phyloP scores from a whole-genome alignment of 2,113 vertebrate genomes.

The Hemibagrus wyckioides region DNA sequence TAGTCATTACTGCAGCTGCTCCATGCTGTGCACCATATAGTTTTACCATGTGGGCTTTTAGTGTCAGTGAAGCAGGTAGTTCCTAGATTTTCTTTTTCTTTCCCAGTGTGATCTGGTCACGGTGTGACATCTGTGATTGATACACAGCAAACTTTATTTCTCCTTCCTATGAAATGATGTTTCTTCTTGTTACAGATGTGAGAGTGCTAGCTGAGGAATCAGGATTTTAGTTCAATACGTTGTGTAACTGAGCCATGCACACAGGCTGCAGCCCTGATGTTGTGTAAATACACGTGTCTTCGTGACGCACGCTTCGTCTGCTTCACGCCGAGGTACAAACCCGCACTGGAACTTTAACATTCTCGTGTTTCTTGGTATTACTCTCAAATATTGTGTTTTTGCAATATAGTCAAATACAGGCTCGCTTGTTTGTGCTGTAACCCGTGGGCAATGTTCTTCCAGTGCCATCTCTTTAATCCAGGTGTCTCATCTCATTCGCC shows the following conservation, averaged over 20 bases:
- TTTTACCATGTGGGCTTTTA: slow-evolving; percentile 1
- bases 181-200: slow-evolving; percentile 12
- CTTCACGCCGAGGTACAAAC: not conserved
- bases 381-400: slow-evolving; percentile 48
- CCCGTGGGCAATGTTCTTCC: not conserved
- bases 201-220: slow-evolving; percentile 46
- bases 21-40: not conserved
- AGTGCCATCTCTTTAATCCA: slow-evolving; percentile 12
- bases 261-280: slow-evolving; percentile 65
- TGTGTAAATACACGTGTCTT: slow-evolving; percentile 59
- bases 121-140: slow-evolving; percentile 3
- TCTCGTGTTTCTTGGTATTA: slow-evolving; percentile 56
- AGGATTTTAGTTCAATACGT: slow-evolving; percentile 53
- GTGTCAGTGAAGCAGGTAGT: not conserved
- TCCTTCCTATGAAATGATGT: not conserved
- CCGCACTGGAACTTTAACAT: slow-evolving; percentile 38
- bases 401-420: slow-evolving; percentile 9
- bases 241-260: slow-evolving; percentile 73
- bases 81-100: not conserved
- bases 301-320: not conserved
- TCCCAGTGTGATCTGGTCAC: not conserved
- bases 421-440: not conserved
- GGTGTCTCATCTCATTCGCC: not conserved
- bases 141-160: not conserved
- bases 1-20: not conserved